Evolutionary conservation across 2,888 invertebrate genomes (phyloP).

Genomic region (Smittia sp.): DNA sequence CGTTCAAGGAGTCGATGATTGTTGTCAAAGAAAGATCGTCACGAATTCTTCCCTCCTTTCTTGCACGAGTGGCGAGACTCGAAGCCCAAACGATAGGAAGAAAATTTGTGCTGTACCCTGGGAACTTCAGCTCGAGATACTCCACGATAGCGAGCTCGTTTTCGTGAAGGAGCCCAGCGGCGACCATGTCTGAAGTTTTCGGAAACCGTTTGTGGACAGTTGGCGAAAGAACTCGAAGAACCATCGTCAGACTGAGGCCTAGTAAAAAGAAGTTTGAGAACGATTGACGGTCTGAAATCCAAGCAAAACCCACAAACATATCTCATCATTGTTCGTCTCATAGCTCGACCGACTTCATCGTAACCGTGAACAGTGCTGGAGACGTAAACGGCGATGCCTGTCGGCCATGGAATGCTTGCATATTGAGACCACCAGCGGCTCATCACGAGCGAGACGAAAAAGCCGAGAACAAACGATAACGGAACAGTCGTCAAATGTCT

Average conservation of each 20-base stretch:
- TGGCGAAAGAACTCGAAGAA: conserved; percentile 81
- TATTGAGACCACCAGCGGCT: conserved; percentile 49
- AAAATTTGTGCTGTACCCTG: conserved; percentile 85
- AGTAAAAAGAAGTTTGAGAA: no score
- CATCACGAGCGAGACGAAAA: not conserved
- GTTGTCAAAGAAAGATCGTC: conserved; percentile 93
- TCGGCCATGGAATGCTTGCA: conserved; percentile 61
- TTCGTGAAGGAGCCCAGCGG: conserved; percentile 76
- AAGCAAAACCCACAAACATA: conserved; percentile 79
- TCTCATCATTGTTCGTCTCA: conserved; percentile 78
- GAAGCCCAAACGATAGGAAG: conserved; percentile 89
- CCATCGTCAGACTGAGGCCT: conserved; percentile 81
- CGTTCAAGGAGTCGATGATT: conserved; percentile 81
- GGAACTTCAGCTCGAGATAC: conserved; percentile 75
- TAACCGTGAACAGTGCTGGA: conserved; percentile 59
- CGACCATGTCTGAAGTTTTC: conserved; percentile 76
- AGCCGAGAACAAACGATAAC: not conserved
- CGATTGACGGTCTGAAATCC: no score
- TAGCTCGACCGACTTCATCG: conserved; percentile 66
- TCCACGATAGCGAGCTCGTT: conserved; percentile 78
- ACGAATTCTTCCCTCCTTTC: conserved; percentile 85
- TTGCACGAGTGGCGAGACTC: conserved; percentile 81
- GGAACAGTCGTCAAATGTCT: not conserved
- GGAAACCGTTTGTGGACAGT: conserved; percentile 87
- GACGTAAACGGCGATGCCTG: conserved; percentile 59